Evolutionary conservation across 2,797 vertebrate genomes (phyloP), one percentile per base, ranked within the genome.

Genomic region (Zenarchopterus dispar): DNA sequence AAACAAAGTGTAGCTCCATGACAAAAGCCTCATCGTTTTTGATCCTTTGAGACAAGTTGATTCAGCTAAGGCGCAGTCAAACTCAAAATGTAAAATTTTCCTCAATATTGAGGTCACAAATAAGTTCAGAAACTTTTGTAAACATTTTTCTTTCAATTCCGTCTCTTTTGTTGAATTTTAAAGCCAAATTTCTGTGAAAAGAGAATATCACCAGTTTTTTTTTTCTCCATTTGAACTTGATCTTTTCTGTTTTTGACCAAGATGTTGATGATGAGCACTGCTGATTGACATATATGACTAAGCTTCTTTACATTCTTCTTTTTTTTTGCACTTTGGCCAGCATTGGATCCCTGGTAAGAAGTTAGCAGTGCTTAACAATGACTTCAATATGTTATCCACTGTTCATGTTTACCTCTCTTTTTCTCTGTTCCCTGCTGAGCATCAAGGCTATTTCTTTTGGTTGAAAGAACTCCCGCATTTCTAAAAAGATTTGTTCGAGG

Each of bases 261-360:
- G 39, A 39, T 36, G 22, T 50, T 71, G 26, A 42, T 44, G 28
- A 21, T 61, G 60, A 76, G 56, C 3, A 5, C 52, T 8, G 54
- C 50, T 82, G 75, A 79, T 28, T 81, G 77, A 81, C 75, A 24
- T n/a, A n/a, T 60, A 51, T 9, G 24, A 73, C 26, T 64, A 22
- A 56, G 10, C 18, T 9, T 43, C 48, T 9, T 24, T 23, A 44
- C 17, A 31, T 2, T 9, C 13, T 18, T 22, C 44, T 26, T 0
- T 2, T 28, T 23, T 17, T 33, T 19, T 55, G n/a, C 31, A 33
- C 24, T 50, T 52, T 43, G 18, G 36, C 15, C 48, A 62, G 53
- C 19, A 5, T n/a, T 6, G 24, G 23, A 43, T 48, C 13, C 56
- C 26, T 48, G 48, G n/a, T 51, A 42, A 28, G 21, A 16, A 43